phyloP scores from a whole-genome alignment of 1,140 invertebrate genomes.

The Zophobas atratus region DNA sequence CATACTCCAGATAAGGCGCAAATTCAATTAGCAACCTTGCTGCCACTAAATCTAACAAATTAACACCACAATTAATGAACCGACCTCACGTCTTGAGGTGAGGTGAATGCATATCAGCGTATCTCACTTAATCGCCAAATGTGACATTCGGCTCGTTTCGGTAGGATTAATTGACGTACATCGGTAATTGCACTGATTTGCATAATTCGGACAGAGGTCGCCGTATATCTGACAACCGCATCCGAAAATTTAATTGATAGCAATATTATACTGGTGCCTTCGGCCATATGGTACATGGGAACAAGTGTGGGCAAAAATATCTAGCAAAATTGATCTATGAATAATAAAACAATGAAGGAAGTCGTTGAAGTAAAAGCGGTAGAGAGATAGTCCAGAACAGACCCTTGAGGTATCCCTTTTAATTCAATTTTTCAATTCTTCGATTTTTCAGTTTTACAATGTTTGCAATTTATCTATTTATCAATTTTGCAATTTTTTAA shows the following conservation, averaged over 20 bases:
- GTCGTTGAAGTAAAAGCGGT: too few relatives aligned
- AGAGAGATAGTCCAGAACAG: too few relatives aligned
- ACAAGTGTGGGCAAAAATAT: too few relatives aligned
- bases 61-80: slow-evolving; percentile 23
- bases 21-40: slow-evolving; percentile 19
- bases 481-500: too few relatives aligned
- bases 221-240: not conserved
- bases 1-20: slow-evolving; percentile 6
- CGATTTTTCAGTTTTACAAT: too few relatives aligned
- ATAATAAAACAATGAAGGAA: too few relatives aligned
- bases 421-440: too few relatives aligned
- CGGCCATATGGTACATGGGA: too few relatives aligned
- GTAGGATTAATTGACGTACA: not conserved
- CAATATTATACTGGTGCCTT: too few relatives aligned
- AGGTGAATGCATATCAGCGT: slow-evolving; percentile 10
- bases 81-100: slow-evolving; percentile 16
- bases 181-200: not conserved
- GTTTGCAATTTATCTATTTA: too few relatives aligned
- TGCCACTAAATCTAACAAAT: not conserved
- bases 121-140: not conserved
- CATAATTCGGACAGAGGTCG: not conserved
- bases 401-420: too few relatives aligned
- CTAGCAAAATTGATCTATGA: too few relatives aligned
- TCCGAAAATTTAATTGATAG: not conserved
- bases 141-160: not conserved